Conservation (phyloP, 2,797 vertebrate genomes). For the Semotilus atromaculatus region DNA sequence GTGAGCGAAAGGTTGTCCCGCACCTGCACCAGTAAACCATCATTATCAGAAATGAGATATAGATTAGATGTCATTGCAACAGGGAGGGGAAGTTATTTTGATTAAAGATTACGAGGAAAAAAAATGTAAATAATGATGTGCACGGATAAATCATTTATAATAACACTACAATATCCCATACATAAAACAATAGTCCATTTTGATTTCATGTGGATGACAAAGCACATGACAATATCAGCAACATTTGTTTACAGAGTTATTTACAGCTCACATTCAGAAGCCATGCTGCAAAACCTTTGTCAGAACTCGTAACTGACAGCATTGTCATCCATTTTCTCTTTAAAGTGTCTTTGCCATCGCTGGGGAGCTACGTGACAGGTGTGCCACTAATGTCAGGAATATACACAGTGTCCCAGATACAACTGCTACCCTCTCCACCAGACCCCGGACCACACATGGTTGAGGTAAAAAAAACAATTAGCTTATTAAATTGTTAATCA, state of each 20-base stretch:
- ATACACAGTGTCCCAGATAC: constrained; percentile 61
- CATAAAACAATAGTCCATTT: not conserved
- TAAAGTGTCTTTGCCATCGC: constrained; percentile 71
- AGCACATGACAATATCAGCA: not conserved
- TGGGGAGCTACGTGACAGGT: constrained; percentile 74
- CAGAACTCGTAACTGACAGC: not conserved
- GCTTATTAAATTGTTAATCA: not conserved
- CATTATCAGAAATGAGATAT: not conserved
- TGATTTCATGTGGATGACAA: not conserved
- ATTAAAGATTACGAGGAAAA: not conserved
- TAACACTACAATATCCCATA: not conserved
- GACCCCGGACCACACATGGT: constrained; percentile 64
- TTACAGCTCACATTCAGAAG: not conserved
- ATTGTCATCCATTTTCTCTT: constrained; percentile 6
- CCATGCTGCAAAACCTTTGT: not conserved
- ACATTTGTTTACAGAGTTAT: not conserved
- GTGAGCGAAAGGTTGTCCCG: not conserved
- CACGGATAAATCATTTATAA: not conserved
- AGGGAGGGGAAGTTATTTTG: not conserved
- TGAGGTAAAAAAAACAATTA: constrained; percentile 69
- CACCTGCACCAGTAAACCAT: not conserved
- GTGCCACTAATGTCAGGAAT: constrained; percentile 72
- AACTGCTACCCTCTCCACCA: constrained; percentile 57
- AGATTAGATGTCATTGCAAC: not conserved
- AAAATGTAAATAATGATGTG: not conserved